Evolutionary conservation across 2,888 invertebrate species (phyloP), one percentile per base, ranked within the genome.

Genomic region (Eudemis profundana): DNA sequence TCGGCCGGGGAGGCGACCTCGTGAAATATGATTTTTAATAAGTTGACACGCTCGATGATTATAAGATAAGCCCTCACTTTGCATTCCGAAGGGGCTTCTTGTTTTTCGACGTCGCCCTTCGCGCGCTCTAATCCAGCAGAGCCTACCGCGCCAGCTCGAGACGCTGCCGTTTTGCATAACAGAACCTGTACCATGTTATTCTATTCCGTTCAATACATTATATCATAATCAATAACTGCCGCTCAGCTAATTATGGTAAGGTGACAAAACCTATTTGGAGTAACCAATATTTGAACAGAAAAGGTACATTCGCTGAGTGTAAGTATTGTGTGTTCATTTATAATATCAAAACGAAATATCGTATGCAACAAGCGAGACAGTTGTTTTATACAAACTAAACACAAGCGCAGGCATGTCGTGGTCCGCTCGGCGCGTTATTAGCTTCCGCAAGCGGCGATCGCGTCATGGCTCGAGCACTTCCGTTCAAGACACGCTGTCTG

Each of bases 1-100:
- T 68, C 71, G 70, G 63, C 70, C 72, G 74, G 70, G 69, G 71
- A 73, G 78, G 75, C 78, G 78, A 81, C 84, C 85, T 86, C 85
- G 79, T 88, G 89, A 91, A 93, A 92, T 91, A 90, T 91, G 91
- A 91, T 92, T 92, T 92, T 92, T 92, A 92, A 92, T 92, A 92
- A 92, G 84, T 90, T 90, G 92, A 91, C 92, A 89, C 92, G 90
- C 90, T 85, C 87, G 90, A 92, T 91, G 92, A 92, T 92, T 92
- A 92, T 89, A 86, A 90, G 92, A 92, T 92, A 90, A 92, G 91
- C 88, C 86, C 81, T 87, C 89, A 89, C 87, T 92, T 92, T 90
- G 89, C 91, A 92, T 92, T 90, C 91, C 86, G 81, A 74, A 79
- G 86, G 83, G 86, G 84, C 82, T 81, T 76, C 85, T 83, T 86